These are phyloP conservation scores for Gastrophysa polygoni DNA, from an alignment of 2,888 invertebrate genomes.

Conservation along the genomic window DNA sequence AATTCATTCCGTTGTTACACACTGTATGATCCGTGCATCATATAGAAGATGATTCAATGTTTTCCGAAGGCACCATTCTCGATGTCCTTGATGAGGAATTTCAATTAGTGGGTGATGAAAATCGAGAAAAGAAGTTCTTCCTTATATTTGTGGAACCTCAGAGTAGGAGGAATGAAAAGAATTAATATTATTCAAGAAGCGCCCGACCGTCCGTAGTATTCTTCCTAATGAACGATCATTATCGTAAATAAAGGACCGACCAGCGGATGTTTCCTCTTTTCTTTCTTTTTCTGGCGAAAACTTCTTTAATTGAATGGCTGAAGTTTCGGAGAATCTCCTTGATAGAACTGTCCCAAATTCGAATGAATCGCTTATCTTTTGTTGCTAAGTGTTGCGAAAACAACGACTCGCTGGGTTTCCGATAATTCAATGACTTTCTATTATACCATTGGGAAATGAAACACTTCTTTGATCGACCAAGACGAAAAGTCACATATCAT, in stretches of 20 bases:
- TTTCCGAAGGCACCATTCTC: too few relatives aligned
- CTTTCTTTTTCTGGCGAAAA: not conserved
- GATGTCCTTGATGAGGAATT: too few relatives aligned
- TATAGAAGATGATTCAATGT: too few relatives aligned
- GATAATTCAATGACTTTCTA: not conserved
- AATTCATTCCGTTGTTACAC: too few relatives aligned
- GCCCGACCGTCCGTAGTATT: not conserved
- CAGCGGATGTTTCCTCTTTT: not conserved
- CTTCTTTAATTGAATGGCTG: not conserved
- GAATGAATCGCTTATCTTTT: not conserved
- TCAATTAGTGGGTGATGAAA: too few relatives aligned
- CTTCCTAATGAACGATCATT: slow-evolving; percentile 1
- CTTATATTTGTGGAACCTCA: too few relatives aligned
- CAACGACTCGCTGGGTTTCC: not conserved
- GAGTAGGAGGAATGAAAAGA: not conserved
- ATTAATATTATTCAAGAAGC: not conserved
- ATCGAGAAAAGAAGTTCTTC: too few relatives aligned
- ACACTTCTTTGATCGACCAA: too few relatives aligned
- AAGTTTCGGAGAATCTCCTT: not conserved
- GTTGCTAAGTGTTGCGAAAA: not conserved
- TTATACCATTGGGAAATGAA: too few relatives aligned
- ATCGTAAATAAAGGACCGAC: not conserved
- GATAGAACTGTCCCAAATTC: slow-evolving; percentile 1
- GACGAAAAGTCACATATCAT: too few relatives aligned
- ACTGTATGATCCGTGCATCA: too few relatives aligned